Evolutionary conservation across 2,888 invertebrate genomes (phyloP).

Genomic region (Apotomis betuletana): DNA sequence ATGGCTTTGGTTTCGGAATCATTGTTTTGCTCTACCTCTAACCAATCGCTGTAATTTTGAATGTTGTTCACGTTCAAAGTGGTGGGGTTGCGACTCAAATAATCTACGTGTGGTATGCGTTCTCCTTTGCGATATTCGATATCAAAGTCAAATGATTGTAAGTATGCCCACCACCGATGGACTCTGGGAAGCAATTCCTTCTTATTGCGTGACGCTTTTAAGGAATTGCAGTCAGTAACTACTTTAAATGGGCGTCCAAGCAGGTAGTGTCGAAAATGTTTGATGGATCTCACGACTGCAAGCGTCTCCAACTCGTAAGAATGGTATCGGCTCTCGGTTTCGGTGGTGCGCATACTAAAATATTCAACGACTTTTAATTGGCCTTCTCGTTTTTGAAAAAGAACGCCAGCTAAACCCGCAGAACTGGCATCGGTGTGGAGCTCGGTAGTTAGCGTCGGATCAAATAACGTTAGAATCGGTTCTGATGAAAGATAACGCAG

Average conservation of each 20-base stretch:
- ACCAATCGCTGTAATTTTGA: too few relatives aligned
- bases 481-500: constrained; percentile 34
- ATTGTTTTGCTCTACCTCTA: too few relatives aligned
- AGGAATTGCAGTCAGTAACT: constrained; percentile 10
- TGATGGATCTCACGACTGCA: not conserved
- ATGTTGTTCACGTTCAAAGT: too few relatives aligned
- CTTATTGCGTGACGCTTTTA: constrained; percentile 18
- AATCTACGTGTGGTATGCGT: constrained; percentile 8
- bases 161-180: constrained; percentile 42
- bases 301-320: not conserved
- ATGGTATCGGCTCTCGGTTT: not conserved
- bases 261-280: not conserved
- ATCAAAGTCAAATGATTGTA: constrained; percentile 39
- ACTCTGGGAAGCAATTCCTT: constrained; percentile 14
- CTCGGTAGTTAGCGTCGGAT: constrained; percentile 37
- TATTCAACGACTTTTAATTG: not conserved
- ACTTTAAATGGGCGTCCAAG: not conserved
- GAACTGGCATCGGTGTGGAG: constrained; percentile 45
- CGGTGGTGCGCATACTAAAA: constrained; percentile 3
- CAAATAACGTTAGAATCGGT: constrained; percentile 42
- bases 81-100: constrained; percentile 12
- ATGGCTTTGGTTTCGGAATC: too few relatives aligned
- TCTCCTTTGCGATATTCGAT: constrained; percentile 15
- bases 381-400: constrained; percentile 35
- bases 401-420: constrained; percentile 40